A percentile compares a stretch with the other conserved stretches of the same genome.
These are phyloP conservation scores for Meriones unguiculatus DNA, from an alignment of 2,113 vertebrate genomes.

Conservation along the genomic window DNA sequence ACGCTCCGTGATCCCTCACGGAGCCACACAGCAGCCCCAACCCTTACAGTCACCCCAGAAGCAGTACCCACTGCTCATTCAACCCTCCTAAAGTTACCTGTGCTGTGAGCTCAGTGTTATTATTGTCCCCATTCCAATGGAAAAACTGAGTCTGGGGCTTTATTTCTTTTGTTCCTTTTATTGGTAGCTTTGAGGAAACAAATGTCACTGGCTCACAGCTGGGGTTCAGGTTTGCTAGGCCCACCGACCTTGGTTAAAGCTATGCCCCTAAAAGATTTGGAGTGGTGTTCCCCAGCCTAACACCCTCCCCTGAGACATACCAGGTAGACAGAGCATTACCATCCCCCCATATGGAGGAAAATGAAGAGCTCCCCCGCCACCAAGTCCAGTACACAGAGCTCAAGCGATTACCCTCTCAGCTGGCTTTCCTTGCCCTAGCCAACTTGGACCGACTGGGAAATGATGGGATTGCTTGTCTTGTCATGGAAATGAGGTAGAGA, in stretches of 20 bases:
- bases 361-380: not conserved
- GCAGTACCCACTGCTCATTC: not conserved
- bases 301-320: not conserved
- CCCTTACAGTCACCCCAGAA: not conserved
- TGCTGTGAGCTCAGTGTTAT: not conserved
- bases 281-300: not conserved
- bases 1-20: not conserved
- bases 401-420: not conserved
- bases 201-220: not conserved
- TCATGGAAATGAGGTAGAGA: not conserved
- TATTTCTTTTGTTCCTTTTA: not conserved
- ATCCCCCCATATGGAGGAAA: not conserved
- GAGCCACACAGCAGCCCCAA: not conserved
- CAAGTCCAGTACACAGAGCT: not conserved
- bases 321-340: not conserved
- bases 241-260: not conserved
- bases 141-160: not conserved
- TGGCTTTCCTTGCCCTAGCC: not conserved
- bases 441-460: not conserved
- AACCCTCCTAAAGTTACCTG: not conserved
- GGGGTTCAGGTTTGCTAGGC: not conserved
- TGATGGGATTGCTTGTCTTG: not conserved
- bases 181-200: conserved; percentile 4
- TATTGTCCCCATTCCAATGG: not conserved
- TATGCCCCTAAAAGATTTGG: not conserved